A percentile compares a stretch with the other conserved stretches of the same genome.
phyloP scores from a whole-genome alignment of 1,140 invertebrate genomes.

The Epicauta chinensis region DNA sequence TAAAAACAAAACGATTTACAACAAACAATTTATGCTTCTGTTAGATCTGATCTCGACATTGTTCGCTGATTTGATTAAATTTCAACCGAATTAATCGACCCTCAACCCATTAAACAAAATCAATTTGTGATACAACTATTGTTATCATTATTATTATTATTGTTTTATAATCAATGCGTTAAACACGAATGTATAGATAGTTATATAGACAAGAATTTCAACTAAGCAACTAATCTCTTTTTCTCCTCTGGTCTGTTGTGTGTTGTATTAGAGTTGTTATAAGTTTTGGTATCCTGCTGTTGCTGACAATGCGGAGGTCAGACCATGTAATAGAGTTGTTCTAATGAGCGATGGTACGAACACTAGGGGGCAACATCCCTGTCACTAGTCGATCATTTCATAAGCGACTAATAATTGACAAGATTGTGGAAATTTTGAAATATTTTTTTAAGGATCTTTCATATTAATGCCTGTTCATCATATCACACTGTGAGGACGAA shows the following conservation, averaged over 20 bases:
- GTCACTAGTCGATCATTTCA: constrained; percentile 7
- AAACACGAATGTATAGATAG: too few species aligned
- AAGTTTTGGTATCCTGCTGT: constrained; percentile 9
- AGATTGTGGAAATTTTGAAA: not conserved
- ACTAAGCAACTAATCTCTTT: too few species aligned
- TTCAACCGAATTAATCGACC: too few species aligned
- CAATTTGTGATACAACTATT: too few species aligned
- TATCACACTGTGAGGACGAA: constrained; percentile 6
- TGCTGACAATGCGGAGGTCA: constrained; percentile 19
- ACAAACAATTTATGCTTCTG: not conserved
- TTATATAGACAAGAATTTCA: too few species aligned
- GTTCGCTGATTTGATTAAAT: constrained; percentile 1
- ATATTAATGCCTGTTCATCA: not conserved
- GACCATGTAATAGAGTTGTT: constrained; percentile 28
- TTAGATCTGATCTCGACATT: constrained; percentile 13
- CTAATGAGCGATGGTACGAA: constrained; percentile 26
- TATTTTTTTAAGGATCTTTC: not conserved
- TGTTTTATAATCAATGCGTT: too few species aligned
- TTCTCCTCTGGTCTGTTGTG: too few species aligned
- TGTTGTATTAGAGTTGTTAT: too few species aligned
- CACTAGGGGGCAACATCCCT: constrained; percentile 9
- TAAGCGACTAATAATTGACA: not conserved
- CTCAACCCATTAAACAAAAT: too few species aligned
- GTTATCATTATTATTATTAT: too few species aligned
- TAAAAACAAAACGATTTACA: constrained; percentile 9